phyloP scores from a whole-genome alignment of 2,113 vertebrate species.

The Dromas ardeola region DNA sequence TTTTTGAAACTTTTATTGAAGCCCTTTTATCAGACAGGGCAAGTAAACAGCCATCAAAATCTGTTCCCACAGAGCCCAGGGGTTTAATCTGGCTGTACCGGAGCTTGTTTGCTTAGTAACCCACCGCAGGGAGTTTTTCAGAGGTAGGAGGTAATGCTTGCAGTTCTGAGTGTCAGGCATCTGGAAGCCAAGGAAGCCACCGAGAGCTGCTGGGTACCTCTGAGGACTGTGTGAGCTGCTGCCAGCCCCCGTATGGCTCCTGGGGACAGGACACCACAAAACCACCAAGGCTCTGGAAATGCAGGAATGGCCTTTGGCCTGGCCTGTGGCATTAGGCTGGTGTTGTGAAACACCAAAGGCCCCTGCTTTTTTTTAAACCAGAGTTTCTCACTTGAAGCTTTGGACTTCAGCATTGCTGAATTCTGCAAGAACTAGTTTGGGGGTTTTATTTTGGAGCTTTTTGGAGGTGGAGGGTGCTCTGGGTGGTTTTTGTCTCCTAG shows the following conservation, averaged over 20 bases:
- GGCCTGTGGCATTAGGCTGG: neutral
- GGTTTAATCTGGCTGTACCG: neutral
- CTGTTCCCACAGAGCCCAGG: neutral
- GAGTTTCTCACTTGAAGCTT: neutral
- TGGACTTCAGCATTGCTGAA: neutral
- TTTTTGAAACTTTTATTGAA: neutral
- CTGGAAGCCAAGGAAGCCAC: neutral
- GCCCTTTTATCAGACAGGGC: neutral
- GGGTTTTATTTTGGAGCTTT: neutral
- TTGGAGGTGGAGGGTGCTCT: neutral
- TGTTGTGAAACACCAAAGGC: neutral
- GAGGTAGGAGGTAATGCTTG: neutral
- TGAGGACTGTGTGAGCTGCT: neutral
- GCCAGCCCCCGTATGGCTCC: rapidly evolving
- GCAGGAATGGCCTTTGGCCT: neutral
- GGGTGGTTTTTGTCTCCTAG: neutral
- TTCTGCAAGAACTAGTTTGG: neutral
- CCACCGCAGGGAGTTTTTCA: neutral
- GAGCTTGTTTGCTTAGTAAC: neutral
- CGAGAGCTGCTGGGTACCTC: neutral
- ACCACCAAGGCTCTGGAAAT: neutral
- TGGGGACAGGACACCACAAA: neutral
- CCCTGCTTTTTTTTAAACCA: neutral
- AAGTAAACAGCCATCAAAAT: neutral
- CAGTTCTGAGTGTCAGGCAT: neutral